Conservation (phyloP, 2,888 invertebrate genomes). For the Sesamia inferens region DNA sequence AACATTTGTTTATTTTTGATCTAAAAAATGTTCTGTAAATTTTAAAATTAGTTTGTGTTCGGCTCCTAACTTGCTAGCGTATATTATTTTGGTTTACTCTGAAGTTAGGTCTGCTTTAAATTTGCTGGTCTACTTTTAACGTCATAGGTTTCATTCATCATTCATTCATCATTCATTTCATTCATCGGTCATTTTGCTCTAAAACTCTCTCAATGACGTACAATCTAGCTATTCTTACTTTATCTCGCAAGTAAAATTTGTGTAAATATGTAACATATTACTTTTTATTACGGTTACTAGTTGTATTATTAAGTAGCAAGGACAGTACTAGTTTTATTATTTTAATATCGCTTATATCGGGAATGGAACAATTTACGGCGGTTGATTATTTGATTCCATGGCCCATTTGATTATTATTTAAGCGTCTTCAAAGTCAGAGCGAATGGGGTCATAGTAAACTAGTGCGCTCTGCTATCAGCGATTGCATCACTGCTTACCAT, state of each 20-base stretch:
- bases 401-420: no score
- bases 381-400: no score
- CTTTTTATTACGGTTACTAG: not conserved
- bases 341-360: no score
- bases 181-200: no score
- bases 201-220: slow-evolving; percentile 12
- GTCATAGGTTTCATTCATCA: no score
- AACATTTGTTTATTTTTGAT: not conserved
- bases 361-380: no score
- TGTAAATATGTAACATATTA: slow-evolving; percentile 11
- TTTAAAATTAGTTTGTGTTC: not conserved
- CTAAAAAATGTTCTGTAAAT: slow-evolving; percentile 1
- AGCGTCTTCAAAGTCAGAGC: no score
- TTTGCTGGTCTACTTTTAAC: slow-evolving; percentile 9
- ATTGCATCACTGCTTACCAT: no score
- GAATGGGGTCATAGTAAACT: no score
- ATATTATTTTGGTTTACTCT: slow-evolving; percentile 2
- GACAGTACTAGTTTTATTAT: not conserved
- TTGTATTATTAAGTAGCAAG: no score
- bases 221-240: slow-evolving; percentile 17
- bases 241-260: slow-evolving; percentile 15
- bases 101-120: slow-evolving; percentile 28
- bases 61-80: not conserved
- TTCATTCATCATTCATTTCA: no score
- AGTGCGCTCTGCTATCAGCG: no score